Evolutionary conservation across 2,888 invertebrate species (phyloP), one percentile per base, ranked within the genome.

Genomic region (Noctua comes): DNA sequence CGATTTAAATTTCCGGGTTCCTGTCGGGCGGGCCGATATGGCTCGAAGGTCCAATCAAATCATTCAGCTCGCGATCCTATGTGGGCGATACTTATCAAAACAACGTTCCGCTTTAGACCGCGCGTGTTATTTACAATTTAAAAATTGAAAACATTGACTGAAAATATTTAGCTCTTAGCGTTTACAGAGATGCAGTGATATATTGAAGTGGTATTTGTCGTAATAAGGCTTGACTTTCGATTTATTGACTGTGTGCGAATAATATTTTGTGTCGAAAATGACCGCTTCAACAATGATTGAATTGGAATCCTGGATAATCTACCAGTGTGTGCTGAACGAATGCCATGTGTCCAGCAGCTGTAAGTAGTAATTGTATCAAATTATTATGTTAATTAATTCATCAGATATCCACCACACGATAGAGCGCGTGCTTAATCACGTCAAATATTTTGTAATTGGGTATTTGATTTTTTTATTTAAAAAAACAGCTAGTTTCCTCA

Each of bases 281-380:
- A 97, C 97, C 91, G 97, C 97, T 89, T 96, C 97, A 89, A 96
- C 97, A 62, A 97, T 97, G 95, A 97, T 97, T 88, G 98, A 98
- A 93, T 92, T 98, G 93, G 98, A 98, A 93, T 97, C 97, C 93
- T 98, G 98, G 98, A 96, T 98, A 90, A 97, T 97, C 93, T 98
- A 98, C 94, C 98, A 98, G 91, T 98, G 97, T 94, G 97, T 98
- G 88, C 97, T 97, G 90, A 97, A 97, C 89, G 97, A 98, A 95
- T 97, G 97, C 93, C 97, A 97, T 95, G 97, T 97, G 87, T 97
- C 97, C 90, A 96, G 97, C 91, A 96, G 97, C 90, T 98, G 98
- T 98, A 96, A 97, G 98, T 97, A 95, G 68, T 79, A 73, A 71
- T 78, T 69, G 46, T 80, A 73, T 70, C 48, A 73, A 73, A 76